Base-by-base conservation (phyloP, 2,113 vertebrate species). In the Gopherus flavomarginatus region DNA sequence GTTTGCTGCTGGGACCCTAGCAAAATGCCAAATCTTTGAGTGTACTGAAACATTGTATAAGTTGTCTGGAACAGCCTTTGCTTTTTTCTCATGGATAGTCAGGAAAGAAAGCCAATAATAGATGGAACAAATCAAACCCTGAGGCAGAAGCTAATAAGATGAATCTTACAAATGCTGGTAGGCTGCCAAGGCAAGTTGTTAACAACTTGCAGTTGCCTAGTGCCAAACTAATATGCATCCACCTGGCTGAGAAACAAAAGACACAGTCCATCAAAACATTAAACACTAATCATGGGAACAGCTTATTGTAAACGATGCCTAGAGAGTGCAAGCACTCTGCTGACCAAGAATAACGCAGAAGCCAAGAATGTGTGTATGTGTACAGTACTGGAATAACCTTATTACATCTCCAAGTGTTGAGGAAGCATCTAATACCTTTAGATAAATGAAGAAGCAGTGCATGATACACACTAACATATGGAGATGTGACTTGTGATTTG, bases 101-200 rank as follows among this genome's bases (percentile, higher is more conserved):
- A 85, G 78, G 72, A 89, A 81, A 29, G 9, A 72, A 93, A 87
- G 26, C 5, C 56, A 82, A 12, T 85, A 84, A 90, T 87, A 83
- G 72, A 82, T 59, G 19, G 13, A 42, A n/a, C 65, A 75, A 82
- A 59, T 88, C 77, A 91, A 35, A 80, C 12, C 19, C 44, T 56
- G 54, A 79, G 85, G 62, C 50, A 69, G 79, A 82, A 93, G 50
- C 44, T 96, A 93, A 44, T 89, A 89, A 89, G 81, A 92, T 59
- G 77, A 90, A 69, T 78, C 38, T 57, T 87, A 50, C 78, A 85
- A 72, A 89, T 82, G 9, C 47, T 78, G 75, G 59, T 49, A 31
- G 35, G 87, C 31, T 69, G 57, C 47, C 27, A 50, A 88, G 54
- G 78, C 29, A 90, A 90, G 81, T 81, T 56, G 83, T 87, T 78